A percentile compares a stretch with the other conserved stretches of the same genome.
Conservation (phyloP, 2,113 vertebrate species). For the Ranitomeya variabilis region DNA sequence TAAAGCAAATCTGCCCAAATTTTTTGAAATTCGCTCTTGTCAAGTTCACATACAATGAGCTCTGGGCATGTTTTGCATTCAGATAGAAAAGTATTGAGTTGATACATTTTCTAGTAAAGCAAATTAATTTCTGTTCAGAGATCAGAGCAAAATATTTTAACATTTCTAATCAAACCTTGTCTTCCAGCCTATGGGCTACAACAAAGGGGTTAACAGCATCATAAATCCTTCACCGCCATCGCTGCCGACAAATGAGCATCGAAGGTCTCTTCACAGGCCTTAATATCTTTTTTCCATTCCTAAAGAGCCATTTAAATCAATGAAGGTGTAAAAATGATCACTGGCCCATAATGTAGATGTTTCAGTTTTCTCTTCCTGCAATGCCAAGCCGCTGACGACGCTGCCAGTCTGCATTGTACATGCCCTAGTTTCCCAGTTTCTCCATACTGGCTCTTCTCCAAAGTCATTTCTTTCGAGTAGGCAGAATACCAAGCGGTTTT, state of each 20-base stretch:
- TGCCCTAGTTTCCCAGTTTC: slow-evolving; percentile 31
- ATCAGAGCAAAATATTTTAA: neutral
- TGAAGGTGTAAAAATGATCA: slow-evolving; percentile 56
- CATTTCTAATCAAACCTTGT: neutral
- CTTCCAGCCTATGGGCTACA: neutral
- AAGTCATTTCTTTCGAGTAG: slow-evolving; percentile 49
- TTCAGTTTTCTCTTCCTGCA: slow-evolving; percentile 9
- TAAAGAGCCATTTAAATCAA: slow-evolving; percentile 58
- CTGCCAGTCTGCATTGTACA: slow-evolving; percentile 35
- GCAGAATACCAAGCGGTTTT: slow-evolving; percentile 34
- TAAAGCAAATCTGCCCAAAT: too few species aligned
- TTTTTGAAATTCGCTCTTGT: too few species aligned
- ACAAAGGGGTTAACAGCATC: slow-evolving; percentile 27
- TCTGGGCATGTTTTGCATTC: neutral
- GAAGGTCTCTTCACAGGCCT: slow-evolving; percentile 41
- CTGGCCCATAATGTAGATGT: slow-evolving; percentile 49
- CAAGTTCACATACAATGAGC: neutral
- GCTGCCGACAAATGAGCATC: slow-evolving; percentile 12
- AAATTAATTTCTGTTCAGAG: neutral
- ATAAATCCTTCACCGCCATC: neutral
- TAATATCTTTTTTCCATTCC: slow-evolving; percentile 50
- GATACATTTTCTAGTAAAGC: neutral
- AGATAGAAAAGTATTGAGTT: neutral
- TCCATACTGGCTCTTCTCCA: slow-evolving; percentile 57
- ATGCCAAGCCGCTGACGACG: slow-evolving; percentile 21